A percentile compares a stretch with the other conserved stretches of the same genome.
phyloP scores from a whole-genome alignment of 2,888 invertebrate species.

The Latrodectus elegans region DNA sequence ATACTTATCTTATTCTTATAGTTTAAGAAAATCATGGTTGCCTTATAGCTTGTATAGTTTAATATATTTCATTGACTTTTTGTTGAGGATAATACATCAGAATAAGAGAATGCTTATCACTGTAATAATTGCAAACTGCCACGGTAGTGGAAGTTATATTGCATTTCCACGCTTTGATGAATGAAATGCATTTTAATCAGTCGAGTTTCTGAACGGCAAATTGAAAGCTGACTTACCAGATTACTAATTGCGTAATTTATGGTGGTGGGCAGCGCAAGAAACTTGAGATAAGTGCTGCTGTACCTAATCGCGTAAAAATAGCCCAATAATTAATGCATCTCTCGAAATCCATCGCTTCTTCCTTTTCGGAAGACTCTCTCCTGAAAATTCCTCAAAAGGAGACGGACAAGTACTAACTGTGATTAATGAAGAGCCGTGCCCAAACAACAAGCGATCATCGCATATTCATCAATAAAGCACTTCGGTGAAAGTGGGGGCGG shows the following conservation, averaged over 20 bases:
- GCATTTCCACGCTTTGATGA: background rate
- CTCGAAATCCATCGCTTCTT: background rate
- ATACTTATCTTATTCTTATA: no score
- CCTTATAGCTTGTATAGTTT: no score
- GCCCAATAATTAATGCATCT: conserved; percentile 23
- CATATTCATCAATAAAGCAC: conserved; percentile 29
- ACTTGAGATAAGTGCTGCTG: conserved; percentile 1
- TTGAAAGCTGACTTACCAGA: background rate
- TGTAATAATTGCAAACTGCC: background rate
- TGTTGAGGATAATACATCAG: background rate
- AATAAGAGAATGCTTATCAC: background rate
- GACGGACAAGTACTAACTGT: conserved; percentile 11
- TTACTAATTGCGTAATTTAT: conserved; percentile 3
- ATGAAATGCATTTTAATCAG: background rate
- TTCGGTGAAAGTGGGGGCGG: background rate
- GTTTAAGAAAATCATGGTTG: no score
- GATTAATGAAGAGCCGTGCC: conserved; percentile 37
- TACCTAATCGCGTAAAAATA: conserved; percentile 14
- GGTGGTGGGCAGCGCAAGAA: background rate
- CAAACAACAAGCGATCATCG: conserved; percentile 23
- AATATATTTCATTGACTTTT: no score
- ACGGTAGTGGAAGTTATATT: background rate
- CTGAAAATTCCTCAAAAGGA: background rate
- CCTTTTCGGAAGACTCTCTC: background rate
- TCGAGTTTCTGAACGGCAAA: background rate